A percentile compares a stretch with the other conserved stretches of the same genome.
Conservation (phyloP, 2,113 vertebrate species). For the Asarcornis scutulata region DNA sequence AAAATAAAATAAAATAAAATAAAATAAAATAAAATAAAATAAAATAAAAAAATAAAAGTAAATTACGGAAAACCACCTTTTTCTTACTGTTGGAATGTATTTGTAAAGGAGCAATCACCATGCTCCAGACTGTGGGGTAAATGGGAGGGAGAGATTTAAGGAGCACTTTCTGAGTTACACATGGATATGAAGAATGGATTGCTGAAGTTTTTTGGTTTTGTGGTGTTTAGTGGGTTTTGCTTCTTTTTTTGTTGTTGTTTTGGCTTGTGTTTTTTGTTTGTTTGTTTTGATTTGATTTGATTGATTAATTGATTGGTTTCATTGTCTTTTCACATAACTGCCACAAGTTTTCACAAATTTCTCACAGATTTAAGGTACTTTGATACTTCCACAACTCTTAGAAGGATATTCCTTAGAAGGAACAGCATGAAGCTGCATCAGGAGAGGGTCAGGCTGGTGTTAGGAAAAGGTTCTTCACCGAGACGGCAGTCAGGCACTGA, state of each 20-base stretch:
- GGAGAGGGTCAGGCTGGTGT: too few relatives aligned
- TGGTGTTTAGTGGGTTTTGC: neutral
- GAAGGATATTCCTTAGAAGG: too few relatives aligned
- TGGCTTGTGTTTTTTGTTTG: neutral
- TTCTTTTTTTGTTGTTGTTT: neutral
- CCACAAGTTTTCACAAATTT: neutral
- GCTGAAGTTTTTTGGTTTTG: neutral
- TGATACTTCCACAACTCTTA: neutral
- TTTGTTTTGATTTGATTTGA: neutral
- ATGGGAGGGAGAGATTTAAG: neutral
- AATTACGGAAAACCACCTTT: neutral
- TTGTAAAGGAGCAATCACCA: neutral
- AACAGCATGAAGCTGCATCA: too few relatives aligned
- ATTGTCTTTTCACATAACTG: neutral
- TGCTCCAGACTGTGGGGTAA: neutral
- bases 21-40: too few relatives aligned
- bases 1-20: too few relatives aligned
- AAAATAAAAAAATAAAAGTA: neutral
- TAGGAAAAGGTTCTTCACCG: too few relatives aligned
- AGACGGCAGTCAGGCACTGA: too few relatives aligned
- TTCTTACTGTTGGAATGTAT: neutral
- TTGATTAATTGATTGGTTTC: too few relatives aligned
- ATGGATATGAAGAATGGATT: neutral
- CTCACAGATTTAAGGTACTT: neutral
- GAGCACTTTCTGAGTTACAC: neutral